Evolutionary conservation across 2,888 invertebrate genomes (phyloP).

Genomic region (Lasioglossum calceatum): DNA sequence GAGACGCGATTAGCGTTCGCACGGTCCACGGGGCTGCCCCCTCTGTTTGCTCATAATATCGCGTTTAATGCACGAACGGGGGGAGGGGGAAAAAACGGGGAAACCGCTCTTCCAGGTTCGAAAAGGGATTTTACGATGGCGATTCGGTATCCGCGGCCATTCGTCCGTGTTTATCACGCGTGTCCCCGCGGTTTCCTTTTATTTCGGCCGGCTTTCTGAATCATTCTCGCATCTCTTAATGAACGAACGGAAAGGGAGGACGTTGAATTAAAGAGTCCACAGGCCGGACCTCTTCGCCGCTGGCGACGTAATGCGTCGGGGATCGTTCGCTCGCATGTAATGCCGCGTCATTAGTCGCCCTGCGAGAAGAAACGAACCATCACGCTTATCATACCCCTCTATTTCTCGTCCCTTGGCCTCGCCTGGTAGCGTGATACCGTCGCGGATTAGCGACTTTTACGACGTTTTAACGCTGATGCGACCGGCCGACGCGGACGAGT

Average conservation of each 20-base stretch:
- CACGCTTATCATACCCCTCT: constrained; percentile 55
- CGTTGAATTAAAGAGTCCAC: constrained; percentile 61
- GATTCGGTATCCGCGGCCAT: constrained; percentile 26
- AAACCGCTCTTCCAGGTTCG: background rate
- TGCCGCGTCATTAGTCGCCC: constrained; percentile 69
- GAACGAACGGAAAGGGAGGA: constrained; percentile 46
- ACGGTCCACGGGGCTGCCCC: background rate
- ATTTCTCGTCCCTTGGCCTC: background rate
- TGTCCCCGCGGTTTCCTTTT: constrained; percentile 20
- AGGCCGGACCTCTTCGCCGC: constrained; percentile 13
- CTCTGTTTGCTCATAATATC: constrained; percentile 34
- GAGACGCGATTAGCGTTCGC: constrained; percentile 43
- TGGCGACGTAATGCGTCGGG: constrained; percentile 49
- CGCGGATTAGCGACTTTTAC: constrained; percentile 54
- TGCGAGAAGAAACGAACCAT: constrained; percentile 56
- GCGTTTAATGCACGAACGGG: constrained; percentile 41
- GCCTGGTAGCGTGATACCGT: constrained; percentile 56
- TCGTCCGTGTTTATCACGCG: constrained; percentile 27
- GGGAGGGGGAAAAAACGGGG: background rate
- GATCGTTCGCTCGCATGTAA: constrained; percentile 66
- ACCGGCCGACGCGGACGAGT: background rate
- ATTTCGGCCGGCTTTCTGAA: constrained; percentile 24
- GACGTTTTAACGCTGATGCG: constrained; percentile 58
- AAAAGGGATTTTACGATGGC: constrained; percentile 51
- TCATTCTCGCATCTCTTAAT: constrained; percentile 29